Evolutionary conservation across 2,113 vertebrate genomes (phyloP), one percentile per base, ranked within the genome.

Genomic region (Petromus typicus): DNA sequence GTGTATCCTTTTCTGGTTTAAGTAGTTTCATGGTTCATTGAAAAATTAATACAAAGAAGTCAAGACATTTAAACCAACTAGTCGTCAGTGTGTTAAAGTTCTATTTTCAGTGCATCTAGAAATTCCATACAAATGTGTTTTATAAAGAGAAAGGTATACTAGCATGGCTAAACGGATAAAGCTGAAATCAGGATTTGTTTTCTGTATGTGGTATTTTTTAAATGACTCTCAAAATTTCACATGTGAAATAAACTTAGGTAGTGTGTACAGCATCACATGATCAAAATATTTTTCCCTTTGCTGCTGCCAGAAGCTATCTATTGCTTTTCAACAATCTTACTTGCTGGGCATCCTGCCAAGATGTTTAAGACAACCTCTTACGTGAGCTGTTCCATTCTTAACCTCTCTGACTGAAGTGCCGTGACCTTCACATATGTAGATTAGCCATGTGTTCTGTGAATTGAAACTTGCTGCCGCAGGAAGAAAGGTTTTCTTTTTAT

Each of bases 341-440:
- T 94, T 84, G 98, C 98, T 97, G 98, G 99, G 99, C 99, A 93
- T 98, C 89, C 51, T 85, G 99, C 99, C 99, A 99, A 97, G 98
- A 97, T 59, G 97, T 97, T 98, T 95, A 97, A 95, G 98, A 97
- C 97, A 97, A 96, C 98, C 98, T 98, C 98, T 97, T 97, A 92
- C 98, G 93, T 94, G 98, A 98, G 98, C 98, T 56, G 97, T 98
- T 97, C 97, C 98, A 97, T 98, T 98, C 98, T 99, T 98, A 98
- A 96, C 98, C 98, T 98, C 98, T 97, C 95, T 96, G 97, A 97
- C 98, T 98, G 98, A 97, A 96, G 98, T 96, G 98, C 98, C 86
- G 96, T 99, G 99, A 99, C 99, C 99, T 99, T 99, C 99, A 98
- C 99, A 98, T 98, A 99, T 99, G 99, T 97, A 99, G 99, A 99